phyloP scores from a whole-genome alignment of 2,888 invertebrate species.

The Caenorhabditis japonica region DNA sequence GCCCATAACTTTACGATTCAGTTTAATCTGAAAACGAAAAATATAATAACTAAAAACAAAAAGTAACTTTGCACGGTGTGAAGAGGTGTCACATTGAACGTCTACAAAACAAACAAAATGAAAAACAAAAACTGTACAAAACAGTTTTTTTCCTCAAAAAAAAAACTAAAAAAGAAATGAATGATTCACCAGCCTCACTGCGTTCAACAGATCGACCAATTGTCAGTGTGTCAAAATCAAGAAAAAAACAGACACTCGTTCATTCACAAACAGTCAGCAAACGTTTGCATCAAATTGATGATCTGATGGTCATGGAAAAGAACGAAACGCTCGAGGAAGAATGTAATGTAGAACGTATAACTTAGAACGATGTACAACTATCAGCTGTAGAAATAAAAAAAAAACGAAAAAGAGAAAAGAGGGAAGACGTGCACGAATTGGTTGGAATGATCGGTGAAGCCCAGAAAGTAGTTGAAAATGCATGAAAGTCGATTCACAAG shows the following conservation, averaged over 20 bases:
- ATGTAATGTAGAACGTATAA: too few relatives aligned
- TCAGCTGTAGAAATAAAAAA: too few relatives aligned
- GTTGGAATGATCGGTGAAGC: too few relatives aligned
- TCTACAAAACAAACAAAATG: too few relatives aligned
- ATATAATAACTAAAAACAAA: too few relatives aligned
- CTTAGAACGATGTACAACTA: too few relatives aligned
- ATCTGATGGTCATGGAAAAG: conserved; percentile 22
- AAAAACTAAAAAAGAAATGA: conserved; percentile 18
- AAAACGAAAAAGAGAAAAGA: too few relatives aligned
- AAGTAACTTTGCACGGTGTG: too few relatives aligned
- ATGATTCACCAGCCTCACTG: conserved; percentile 23
- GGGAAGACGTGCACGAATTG: conserved; percentile 5
- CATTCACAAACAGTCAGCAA: conserved; percentile 40
- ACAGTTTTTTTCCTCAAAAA: conserved; percentile 3
- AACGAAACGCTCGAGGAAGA: conserved; percentile 10
- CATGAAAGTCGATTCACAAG: conserved; percentile 44
- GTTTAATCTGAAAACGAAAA: too few relatives aligned
- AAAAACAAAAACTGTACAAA: conserved; percentile 6
- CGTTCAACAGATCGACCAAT: too few relatives aligned
- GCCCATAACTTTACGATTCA: too few relatives aligned
- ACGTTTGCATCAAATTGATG: conserved; percentile 45
- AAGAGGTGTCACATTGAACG: too few relatives aligned
- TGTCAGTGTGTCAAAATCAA: conserved; percentile 14
- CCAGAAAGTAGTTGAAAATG: conserved; percentile 45
- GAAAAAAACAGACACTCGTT: conserved; percentile 14